phyloP scores from a whole-genome alignment of 2,888 invertebrate species.

The Carcina quercana region DNA sequence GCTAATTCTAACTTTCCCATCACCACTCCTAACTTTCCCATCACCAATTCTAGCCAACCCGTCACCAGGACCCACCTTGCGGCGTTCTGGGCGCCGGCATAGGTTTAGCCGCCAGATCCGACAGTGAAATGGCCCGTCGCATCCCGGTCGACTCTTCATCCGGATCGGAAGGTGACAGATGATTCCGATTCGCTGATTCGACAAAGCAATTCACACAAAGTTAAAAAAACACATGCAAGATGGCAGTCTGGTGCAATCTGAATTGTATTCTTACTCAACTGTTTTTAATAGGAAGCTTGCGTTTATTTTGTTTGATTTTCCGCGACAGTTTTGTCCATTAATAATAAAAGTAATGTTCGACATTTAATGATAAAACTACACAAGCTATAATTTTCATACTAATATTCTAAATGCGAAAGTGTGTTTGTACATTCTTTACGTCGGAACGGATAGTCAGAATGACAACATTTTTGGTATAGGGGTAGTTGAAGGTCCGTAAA shows the following conservation, averaged over 20 bases:
- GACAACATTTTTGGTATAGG: no score
- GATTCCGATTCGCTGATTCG: constrained; percentile 47
- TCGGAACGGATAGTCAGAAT: no score
- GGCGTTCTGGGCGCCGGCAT: constrained; percentile 77
- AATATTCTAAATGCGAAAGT: no score
- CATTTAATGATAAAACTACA: no score
- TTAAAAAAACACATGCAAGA: constrained; percentile 15
- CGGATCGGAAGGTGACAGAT: constrained; percentile 44
- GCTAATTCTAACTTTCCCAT: not conserved
- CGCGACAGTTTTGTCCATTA: no score
- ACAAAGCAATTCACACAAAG: constrained; percentile 9
- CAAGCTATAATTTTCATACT: no score
- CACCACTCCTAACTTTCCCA: not conserved
- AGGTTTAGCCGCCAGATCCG: constrained; percentile 80
- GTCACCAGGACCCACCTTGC: constrained; percentile 60
- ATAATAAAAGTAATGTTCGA: no score
- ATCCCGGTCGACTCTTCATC: constrained; percentile 74
- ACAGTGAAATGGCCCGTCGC: constrained; percentile 86
- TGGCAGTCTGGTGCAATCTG: constrained; percentile 18
- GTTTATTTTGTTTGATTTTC: no score
- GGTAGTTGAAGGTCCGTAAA: no score
- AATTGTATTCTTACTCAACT: constrained; percentile 12
- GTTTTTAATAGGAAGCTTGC: no score
- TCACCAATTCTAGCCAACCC: not conserved
- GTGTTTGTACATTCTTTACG: no score